Evolutionary conservation across 2,113 vertebrate genomes (phyloP).

Genomic region (Bagarius yarrelli): DNA sequence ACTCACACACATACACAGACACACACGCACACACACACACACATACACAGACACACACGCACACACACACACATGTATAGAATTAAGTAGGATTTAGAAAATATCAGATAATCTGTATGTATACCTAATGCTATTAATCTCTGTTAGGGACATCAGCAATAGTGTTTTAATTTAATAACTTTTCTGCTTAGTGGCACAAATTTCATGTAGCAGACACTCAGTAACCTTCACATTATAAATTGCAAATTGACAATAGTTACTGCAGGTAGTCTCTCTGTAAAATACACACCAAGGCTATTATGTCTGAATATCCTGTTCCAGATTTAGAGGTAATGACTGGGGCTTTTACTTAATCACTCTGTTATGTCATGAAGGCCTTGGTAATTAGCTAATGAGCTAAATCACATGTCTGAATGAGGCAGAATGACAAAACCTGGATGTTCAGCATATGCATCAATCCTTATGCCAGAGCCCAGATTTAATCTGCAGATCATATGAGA

Average conservation of each 20-base stretch:
- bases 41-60: conserved; percentile 46
- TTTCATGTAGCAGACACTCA: conserved; percentile 13
- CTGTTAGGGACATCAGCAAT: conserved; percentile 7
- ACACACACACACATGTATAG: conserved; percentile 40
- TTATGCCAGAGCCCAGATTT: conserved; percentile 39
- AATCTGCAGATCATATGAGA: conserved; percentile 52
- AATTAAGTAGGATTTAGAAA: conserved; percentile 26
- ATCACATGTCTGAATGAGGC: neutral
- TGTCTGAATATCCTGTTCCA: neutral
- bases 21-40: conserved; percentile 47
- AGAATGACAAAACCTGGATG: conserved; percentile 12
- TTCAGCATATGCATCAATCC: conserved; percentile 28
- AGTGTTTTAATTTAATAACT: conserved; percentile 10
- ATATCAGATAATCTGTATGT: neutral
- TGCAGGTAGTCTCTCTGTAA: conserved; percentile 17
- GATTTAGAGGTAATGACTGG: neutral
- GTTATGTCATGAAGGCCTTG: neutral
- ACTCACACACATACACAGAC: conserved; percentile 28
- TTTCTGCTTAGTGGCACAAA: neutral
- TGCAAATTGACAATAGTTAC: neutral
- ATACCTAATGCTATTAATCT: neutral
- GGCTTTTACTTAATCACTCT: neutral
- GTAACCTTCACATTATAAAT: conserved; percentile 5
- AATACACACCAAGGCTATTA: conserved; percentile 10
- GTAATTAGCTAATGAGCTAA: conserved; percentile 14